Percentiles rank a stretch among this genome's conserved stretches.
These are phyloP conservation scores for Cyrtonyx montezumae DNA, from an alignment of 2,113 vertebrate species.

Conservation along the genomic window DNA sequence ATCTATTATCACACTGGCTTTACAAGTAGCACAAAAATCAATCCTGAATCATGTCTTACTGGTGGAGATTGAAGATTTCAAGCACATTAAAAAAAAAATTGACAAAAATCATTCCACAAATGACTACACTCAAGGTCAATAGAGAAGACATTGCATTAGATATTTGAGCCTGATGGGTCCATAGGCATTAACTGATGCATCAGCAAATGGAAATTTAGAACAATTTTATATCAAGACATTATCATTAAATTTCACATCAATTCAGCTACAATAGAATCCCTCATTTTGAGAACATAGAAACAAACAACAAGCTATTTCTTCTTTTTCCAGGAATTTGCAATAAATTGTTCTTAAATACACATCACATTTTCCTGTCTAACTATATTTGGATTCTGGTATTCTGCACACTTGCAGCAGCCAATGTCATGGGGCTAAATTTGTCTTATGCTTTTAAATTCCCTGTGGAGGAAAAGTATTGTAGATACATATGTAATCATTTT, in stretches of 20 bases:
- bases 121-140: neutral
- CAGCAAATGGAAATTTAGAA: neutral
- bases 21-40: constrained; percentile 1
- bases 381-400: neutral
- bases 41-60: neutral
- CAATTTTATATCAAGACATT: neutral
- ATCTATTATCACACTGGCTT: neutral
- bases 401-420: neutral
- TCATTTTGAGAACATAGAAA: neutral
- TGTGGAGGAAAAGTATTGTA: neutral
- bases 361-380: neutral
- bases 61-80: constrained; percentile 7
- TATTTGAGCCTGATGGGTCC: neutral
- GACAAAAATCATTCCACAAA: neutral
- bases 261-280: neutral
- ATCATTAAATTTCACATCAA: neutral
- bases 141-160: neutral
- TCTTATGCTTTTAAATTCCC: neutral
- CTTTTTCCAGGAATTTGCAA: neutral
- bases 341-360: neutral
- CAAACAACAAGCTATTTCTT: neutral
- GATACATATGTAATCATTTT: neutral
- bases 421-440: neutral
- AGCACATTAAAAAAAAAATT: neutral
- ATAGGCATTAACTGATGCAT: neutral